Evolutionary conservation across 2,113 vertebrate species (phyloP).

Genomic region (Tachysurus vachellii): DNA sequence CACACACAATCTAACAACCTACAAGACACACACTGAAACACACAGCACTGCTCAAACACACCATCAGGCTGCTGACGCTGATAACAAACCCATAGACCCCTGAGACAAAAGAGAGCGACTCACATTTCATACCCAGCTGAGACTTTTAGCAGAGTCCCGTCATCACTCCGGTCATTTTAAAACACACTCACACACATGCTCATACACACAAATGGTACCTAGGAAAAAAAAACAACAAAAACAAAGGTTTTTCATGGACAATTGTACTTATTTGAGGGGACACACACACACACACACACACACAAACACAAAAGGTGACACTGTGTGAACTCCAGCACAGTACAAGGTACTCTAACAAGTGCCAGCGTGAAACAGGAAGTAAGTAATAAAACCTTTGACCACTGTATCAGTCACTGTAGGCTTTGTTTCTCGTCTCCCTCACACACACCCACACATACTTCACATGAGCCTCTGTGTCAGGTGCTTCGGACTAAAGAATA

Average conservation of each 20-base stretch:
- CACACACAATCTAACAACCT: not conserved
- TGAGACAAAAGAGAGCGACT: slow-evolving; percentile 20
- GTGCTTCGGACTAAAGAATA: not conserved
- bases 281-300: not conserved
- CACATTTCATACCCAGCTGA: slow-evolving; percentile 41
- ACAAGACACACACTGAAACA: not conserved
- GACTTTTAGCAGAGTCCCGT: slow-evolving; percentile 39
- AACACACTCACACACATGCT: slow-evolving; percentile 31
- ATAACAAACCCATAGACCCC: not conserved
- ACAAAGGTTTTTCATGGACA: not conserved
- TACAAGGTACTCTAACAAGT: slow-evolving; percentile 8
- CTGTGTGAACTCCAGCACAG: not conserved
- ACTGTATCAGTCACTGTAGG: not conserved
- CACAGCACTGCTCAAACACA: not conserved
- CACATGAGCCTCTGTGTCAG: not conserved
- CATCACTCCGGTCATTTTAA: slow-evolving; percentile 18
- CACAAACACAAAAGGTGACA: not conserved
- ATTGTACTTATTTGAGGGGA: not conserved
- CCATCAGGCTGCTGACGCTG: not conserved
- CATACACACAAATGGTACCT: slow-evolving; percentile 17
- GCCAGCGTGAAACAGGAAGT: slow-evolving; percentile 35
- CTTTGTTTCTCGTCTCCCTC: not conserved
- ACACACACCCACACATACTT: not conserved
- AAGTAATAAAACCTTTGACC: slow-evolving; percentile 4
- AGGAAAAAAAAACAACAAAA: not conserved